Evolutionary conservation across 2,888 invertebrate genomes (phyloP), one percentile per base, ranked within the genome.

Genomic region (Protonemura montana): DNA sequence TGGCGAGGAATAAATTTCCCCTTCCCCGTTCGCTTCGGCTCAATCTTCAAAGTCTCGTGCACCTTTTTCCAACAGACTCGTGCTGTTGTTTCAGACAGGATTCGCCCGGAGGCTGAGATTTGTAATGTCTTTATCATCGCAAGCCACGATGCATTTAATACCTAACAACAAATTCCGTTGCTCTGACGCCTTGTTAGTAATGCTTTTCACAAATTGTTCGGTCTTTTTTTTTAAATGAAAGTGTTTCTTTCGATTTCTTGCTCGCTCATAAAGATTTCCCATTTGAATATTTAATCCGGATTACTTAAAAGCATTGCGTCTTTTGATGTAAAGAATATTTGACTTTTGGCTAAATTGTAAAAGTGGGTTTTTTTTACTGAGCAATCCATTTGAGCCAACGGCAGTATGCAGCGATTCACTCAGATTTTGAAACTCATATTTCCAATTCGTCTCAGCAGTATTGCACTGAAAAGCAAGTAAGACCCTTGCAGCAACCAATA

Each of bases 1-100:
- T 26, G 21, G 28, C 13, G 16, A 78, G 27, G 28, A 5, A 27
- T 16, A 16, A 16, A 59, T 16, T 21, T 59, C 21, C 59, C 59
- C 59, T 21, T 59, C 13, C 59, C 59, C 16, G 6, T 21, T n/a
- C 81, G 30, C 16, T 21, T n/a, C 81, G 30, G 30, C 41, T 84
- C 84, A 84, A 84, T 84, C 84, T 84, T 84, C 84, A 16, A 27
- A 84, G 76, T 27, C 28, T 76, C 59, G 21, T 59, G 59, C 59
- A 81, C 59, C 84, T 76, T 84, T 84, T 84, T 84, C 59, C 76
- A 76, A 84, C 84, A 30, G 84, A 59, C 84, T 84, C 84, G 84
- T 84, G 84, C 76, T n/a, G 84, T 84, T 84, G 76, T 84, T 84
- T 28, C 28, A 84, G 84, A 84, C 84, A 84, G 26, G 13, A 76